These are phyloP conservation scores for Plagodis pulveraria DNA, from an alignment of 2,888 invertebrate species.

Conservation along the genomic window DNA sequence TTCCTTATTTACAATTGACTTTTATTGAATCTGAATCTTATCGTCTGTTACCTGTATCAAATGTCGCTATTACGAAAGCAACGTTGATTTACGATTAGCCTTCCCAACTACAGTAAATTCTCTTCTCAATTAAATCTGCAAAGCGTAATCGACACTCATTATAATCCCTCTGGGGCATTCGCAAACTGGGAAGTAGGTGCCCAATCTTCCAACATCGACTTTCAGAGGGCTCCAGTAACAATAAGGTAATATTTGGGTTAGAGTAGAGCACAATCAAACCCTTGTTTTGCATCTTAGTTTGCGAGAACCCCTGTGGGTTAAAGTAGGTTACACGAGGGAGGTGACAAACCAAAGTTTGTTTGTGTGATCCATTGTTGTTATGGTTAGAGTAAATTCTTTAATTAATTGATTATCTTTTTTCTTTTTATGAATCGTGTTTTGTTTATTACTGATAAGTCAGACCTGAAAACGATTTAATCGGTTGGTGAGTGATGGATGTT, in stretches of 20 bases:
- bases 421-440: too few relatives aligned
- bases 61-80: too few relatives aligned
- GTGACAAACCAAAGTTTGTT: constrained; percentile 22
- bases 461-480: too few relatives aligned
- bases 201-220: constrained; percentile 54
- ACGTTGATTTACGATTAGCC: too few relatives aligned
- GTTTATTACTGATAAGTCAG: too few relatives aligned
- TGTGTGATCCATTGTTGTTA: neutral
- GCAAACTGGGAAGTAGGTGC: constrained; percentile 41
- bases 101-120: constrained; percentile 1
- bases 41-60: too few relatives aligned
- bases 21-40: too few relatives aligned
- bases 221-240: constrained; percentile 47
- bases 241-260: constrained; percentile 61
- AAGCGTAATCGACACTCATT: constrained; percentile 50
- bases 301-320: constrained; percentile 32
- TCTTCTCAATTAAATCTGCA: constrained; percentile 44
- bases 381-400: too few relatives aligned
- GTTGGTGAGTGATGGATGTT: too few relatives aligned
- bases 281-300: constrained; percentile 44
- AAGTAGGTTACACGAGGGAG: constrained; percentile 28
- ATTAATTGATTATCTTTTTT: too few relatives aligned
- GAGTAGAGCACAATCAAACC: constrained; percentile 51
- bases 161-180: constrained; percentile 45
- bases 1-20: too few relatives aligned